Evolutionary conservation across 2,797 vertebrate genomes (phyloP).

Genomic region (Syndactyla subalaris): DNA sequence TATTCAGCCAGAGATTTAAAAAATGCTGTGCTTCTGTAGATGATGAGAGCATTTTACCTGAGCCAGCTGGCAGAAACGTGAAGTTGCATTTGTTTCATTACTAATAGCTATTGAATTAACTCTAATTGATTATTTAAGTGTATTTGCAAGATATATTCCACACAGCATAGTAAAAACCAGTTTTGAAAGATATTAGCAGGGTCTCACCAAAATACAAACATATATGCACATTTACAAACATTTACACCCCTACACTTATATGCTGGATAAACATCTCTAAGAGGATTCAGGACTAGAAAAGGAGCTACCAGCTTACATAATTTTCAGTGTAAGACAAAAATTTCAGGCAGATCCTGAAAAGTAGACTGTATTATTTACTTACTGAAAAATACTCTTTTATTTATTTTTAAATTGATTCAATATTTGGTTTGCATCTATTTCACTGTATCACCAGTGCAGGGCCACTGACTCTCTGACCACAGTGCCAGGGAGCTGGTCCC

Average conservation of each 20-base stretch:
- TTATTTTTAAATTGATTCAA: not conserved
- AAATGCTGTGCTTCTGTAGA: constrained; percentile 37
- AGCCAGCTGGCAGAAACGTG: constrained; percentile 62
- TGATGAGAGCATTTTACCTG: constrained; percentile 28
- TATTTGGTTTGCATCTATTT: not conserved
- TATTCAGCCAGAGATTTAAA: constrained; percentile 49
- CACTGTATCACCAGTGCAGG: accelerated
- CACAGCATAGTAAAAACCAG: not conserved
- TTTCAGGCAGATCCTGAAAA: not conserved
- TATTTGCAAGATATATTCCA: not conserved
- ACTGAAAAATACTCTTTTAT: not conserved
- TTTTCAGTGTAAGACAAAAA: not conserved
- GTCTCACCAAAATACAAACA: not conserved
- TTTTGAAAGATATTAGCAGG: not conserved
- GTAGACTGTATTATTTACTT: not conserved
- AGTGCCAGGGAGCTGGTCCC: not conserved
- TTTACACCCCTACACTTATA: not conserved
- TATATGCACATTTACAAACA: not conserved
- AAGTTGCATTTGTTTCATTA: constrained; percentile 49
- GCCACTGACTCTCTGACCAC: too few relatives aligned
- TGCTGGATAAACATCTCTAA: not conserved
- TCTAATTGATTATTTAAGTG: constrained; percentile 26
- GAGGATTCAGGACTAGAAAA: not conserved
- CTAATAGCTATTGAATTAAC: constrained; percentile 46
- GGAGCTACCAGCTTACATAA: not conserved